Conservation (phyloP, 2,888 invertebrate species). For the Ectobius pallidus region DNA sequence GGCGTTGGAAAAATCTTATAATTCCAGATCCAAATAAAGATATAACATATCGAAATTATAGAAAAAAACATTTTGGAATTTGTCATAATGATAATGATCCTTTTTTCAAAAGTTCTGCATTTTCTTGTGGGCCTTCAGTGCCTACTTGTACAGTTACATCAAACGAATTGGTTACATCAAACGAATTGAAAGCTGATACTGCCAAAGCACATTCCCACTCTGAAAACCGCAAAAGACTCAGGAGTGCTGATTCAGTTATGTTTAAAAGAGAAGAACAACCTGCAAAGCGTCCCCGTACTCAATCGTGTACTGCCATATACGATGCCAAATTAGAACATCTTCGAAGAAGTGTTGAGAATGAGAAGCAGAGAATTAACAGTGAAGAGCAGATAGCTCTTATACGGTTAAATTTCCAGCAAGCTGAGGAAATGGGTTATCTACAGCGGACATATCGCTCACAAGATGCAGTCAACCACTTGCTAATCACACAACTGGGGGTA, state of each 20-base stretch:
- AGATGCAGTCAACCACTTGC: not conserved
- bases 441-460: not conserved
- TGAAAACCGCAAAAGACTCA: too few relatives aligned
- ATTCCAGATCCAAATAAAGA: slow-evolving; percentile 40
- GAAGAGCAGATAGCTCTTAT: not conserved
- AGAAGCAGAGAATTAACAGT: not conserved
- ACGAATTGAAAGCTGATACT: too few relatives aligned
- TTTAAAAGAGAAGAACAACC: too few relatives aligned
- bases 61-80: not conserved
- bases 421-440: not conserved
- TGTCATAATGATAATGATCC: not conserved
- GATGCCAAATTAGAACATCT: slow-evolving; percentile 4
- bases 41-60: slow-evolving; percentile 32
- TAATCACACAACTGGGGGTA: not conserved
- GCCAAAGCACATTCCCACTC: too few relatives aligned
- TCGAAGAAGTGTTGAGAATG: not conserved
- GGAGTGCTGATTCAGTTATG: too few relatives aligned
- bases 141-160: too few relatives aligned
- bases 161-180: too few relatives aligned
- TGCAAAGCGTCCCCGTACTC: not conserved
- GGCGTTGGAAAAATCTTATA: slow-evolving; percentile 39
- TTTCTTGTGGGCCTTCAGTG: too few relatives aligned
- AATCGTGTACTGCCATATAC: not conserved
- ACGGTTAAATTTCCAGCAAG: not conserved
- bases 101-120: too few relatives aligned